phyloP scores from a whole-genome alignment of 1,140 invertebrate genomes.

The Pentalonia nigronervosa region DNA sequence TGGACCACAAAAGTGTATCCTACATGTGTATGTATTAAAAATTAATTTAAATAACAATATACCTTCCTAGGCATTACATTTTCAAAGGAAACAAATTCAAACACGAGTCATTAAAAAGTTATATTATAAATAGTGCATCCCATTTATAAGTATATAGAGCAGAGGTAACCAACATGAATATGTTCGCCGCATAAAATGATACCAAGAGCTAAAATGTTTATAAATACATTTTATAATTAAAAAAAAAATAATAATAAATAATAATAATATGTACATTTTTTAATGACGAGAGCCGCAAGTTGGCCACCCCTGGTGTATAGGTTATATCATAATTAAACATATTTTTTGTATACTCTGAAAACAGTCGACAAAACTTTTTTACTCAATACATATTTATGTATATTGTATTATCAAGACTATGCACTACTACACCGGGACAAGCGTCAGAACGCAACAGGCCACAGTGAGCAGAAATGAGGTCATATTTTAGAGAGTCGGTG shows the following conservation, averaged over 20 bases:
- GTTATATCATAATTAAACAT: not conserved
- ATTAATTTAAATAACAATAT: not conserved
- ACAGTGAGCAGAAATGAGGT: not conserved
- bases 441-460: not conserved
- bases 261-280: too few species aligned
- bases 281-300: too few species aligned
- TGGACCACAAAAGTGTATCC: not conserved
- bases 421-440: not conserved
- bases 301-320: too few species aligned
- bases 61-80: not conserved
- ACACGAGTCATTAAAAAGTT: not conserved
- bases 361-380: not conserved
- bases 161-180: too few species aligned
- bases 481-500: not conserved
- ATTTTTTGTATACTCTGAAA: not conserved
- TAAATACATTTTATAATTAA: too few species aligned
- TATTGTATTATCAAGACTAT: not conserved
- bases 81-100: not conserved
- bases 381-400: not conserved
- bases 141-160: too few species aligned
- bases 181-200: too few species aligned
- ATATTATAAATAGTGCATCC: too few species aligned
- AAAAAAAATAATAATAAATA: too few species aligned
- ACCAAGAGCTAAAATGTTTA: too few species aligned
- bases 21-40: not conserved